These are phyloP conservation scores for Sabellastarte sp. DNA, from an alignment of 2,888 invertebrate species.

Conservation along the genomic window DNA sequence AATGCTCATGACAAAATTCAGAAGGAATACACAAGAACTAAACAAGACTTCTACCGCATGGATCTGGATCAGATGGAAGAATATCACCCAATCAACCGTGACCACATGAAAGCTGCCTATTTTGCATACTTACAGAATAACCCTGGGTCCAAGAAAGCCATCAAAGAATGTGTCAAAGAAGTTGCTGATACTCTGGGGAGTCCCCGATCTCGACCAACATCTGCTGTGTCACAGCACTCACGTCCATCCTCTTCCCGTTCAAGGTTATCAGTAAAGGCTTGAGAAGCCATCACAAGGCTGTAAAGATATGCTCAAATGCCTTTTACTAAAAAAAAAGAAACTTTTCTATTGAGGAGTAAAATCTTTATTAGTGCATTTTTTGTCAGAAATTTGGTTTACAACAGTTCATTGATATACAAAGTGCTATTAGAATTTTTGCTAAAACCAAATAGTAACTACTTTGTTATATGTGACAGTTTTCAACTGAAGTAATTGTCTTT, in stretches of 20 bases:
- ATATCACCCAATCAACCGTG: conserved; percentile 42
- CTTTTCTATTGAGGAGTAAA: too few species aligned
- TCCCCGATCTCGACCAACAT: neutral
- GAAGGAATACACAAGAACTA: conserved; percentile 50
- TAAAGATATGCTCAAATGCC: too few species aligned
- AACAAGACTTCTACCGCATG: conserved; percentile 55
- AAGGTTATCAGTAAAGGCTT: too few species aligned
- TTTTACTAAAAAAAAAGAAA: too few species aligned
- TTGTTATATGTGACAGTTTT: too few species aligned
- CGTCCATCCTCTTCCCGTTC: neutral
- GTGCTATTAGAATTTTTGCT: too few species aligned
- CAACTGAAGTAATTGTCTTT: too few species aligned
- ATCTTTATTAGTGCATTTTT: too few species aligned
- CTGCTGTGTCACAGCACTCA: neutral
- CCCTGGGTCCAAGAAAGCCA: conserved; percentile 52
- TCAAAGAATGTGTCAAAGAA: conserved; percentile 45
- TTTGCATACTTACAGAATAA: conserved; percentile 58
- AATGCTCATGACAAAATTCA: conserved; percentile 41
- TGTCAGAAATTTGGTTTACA: too few species aligned
- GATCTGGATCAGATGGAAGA: conserved; percentile 52
- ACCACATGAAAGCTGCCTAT: conserved; percentile 50
- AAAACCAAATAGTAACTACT: too few species aligned
- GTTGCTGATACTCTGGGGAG: neutral
- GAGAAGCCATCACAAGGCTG: too few species aligned
- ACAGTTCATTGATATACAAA: too few species aligned